phyloP scores from a whole-genome alignment of 2,797 vertebrate genomes.

The Cirrhinus molitorella region DNA sequence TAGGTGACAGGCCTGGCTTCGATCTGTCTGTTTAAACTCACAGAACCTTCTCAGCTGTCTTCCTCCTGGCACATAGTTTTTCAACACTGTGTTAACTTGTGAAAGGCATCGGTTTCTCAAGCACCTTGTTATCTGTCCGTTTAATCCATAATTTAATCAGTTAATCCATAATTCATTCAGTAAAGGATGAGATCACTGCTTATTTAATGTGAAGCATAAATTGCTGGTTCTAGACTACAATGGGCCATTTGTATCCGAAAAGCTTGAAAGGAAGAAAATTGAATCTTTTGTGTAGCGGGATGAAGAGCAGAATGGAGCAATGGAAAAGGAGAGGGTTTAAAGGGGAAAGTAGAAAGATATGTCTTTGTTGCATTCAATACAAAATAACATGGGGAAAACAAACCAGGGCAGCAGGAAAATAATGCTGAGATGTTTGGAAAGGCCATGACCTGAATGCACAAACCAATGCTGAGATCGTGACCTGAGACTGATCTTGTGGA shows the following conservation, averaged over 20 bases:
- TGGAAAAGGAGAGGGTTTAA: background rate
- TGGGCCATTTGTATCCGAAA: background rate
- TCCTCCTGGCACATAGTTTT: background rate
- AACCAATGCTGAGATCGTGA: background rate
- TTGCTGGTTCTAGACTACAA: slow-evolving; percentile 15
- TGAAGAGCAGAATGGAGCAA: slow-evolving; percentile 5
- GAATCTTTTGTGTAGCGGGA: slow-evolving; percentile 4
- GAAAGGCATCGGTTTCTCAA: slow-evolving; percentile 23
- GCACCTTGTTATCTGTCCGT: background rate
- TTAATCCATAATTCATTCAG: slow-evolving; percentile 41
- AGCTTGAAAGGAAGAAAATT: slow-evolving; percentile 18
- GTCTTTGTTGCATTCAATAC: background rate
- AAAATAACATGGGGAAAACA: background rate
- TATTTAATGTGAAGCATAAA: slow-evolving; percentile 21
- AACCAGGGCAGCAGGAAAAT: background rate
- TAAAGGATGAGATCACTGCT: slow-evolving; percentile 23
- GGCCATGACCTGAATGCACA: slow-evolving; percentile 11
- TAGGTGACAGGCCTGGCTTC: slow-evolving; percentile 36
- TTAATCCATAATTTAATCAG: slow-evolving; percentile 24
- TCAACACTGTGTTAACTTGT: slow-evolving; percentile 26
- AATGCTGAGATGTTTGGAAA: slow-evolving; percentile 9
- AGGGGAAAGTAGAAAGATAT: slow-evolving; percentile 1
- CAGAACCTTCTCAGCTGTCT: background rate
- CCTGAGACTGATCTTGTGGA: slow-evolving; percentile 24
- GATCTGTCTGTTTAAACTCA: slow-evolving; percentile 36